phyloP scores from a whole-genome alignment of 92 coral and sea anemone species.

The Galaxea fascicularis region DNA sequence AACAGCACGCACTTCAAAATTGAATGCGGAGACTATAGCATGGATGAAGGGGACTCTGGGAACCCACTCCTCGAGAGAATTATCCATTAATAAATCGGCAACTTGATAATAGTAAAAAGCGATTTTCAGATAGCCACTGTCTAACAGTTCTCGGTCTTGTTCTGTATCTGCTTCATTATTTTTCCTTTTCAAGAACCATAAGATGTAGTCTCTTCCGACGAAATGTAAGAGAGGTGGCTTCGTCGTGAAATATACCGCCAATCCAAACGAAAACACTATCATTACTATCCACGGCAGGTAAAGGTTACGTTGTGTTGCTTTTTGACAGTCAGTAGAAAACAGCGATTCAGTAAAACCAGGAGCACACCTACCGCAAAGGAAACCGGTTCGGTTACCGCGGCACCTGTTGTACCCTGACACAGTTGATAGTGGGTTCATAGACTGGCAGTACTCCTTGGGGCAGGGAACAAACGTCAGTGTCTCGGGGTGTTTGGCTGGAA shows the following conservation, averaged over 20 bases:
- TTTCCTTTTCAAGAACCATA: slow-evolving; percentile 50
- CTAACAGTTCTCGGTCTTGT: background rate
- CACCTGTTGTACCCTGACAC: slow-evolving; percentile 56
- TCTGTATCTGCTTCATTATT: background rate
- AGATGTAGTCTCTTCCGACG: slow-evolving; percentile 16
- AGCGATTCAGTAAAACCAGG: slow-evolving; percentile 57
- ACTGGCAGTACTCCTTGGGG: slow-evolving; percentile 51
- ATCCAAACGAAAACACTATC: background rate
- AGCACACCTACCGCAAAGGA: slow-evolving; percentile 58
- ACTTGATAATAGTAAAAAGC: slow-evolving; percentile 68
- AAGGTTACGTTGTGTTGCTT: slow-evolving; percentile 24
- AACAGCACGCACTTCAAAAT: slow-evolving; percentile 32
- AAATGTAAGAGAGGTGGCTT: slow-evolving; percentile 51
- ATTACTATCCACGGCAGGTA: slow-evolving; percentile 54
- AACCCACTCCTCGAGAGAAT: slow-evolving; percentile 22
- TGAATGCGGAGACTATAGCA: slow-evolving; percentile 35
- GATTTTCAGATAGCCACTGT: slow-evolving; percentile 53
- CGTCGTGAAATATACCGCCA: slow-evolving; percentile 46
- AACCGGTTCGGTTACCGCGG: slow-evolving; percentile 65
- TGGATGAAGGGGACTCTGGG: slow-evolving; percentile 11
- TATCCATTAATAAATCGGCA: slow-evolving; percentile 39
- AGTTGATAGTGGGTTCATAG: slow-evolving; percentile 8
- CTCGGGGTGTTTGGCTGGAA: background rate
- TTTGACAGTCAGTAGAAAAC: slow-evolving; percentile 47
- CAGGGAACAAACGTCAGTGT: slow-evolving; percentile 43